phyloP scores from a whole-genome alignment of 2,797 vertebrate species.

The Acanthurus leucopareius region DNA sequence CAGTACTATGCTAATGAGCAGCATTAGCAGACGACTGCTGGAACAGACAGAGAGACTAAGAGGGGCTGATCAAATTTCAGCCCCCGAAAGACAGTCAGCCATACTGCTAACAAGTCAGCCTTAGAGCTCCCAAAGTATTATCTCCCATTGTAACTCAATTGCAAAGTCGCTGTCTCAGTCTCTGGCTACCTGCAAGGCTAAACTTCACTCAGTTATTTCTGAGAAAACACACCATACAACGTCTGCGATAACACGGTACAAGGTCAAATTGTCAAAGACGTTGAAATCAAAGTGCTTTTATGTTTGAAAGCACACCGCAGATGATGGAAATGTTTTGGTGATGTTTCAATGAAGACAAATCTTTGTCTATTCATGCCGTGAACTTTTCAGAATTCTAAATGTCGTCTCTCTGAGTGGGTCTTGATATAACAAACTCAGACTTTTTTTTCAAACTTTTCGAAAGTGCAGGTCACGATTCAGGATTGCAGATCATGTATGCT shows the following conservation, averaged over 20 bases:
- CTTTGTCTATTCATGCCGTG: conserved; percentile 23
- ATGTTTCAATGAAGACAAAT: conserved; percentile 20
- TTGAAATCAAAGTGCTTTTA: conserved; percentile 54
- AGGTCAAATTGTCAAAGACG: conserved; percentile 57
- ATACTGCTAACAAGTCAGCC: conserved; percentile 63
- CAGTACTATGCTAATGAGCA: conserved; percentile 69
- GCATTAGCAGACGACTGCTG: conserved; percentile 68
- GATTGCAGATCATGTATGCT: conserved; percentile 18
- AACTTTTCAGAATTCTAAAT: conserved; percentile 30
- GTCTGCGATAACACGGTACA: conserved; percentile 39
- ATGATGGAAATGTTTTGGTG: conserved; percentile 28
- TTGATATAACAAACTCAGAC: conserved; percentile 2
- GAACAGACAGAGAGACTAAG: conserved; percentile 61
- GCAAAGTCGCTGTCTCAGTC: conserved; percentile 46
- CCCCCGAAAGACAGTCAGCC: conserved; percentile 57
- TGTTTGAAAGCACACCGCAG: conserved; percentile 44
- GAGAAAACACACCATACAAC: conserved; percentile 45
- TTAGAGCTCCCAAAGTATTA: conserved; percentile 57
- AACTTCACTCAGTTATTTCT: conserved; percentile 48
- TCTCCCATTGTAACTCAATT: conserved; percentile 63
- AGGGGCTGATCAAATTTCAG: conserved; percentile 60
- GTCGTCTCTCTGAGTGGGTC: neutral
- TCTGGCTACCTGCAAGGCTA: conserved; percentile 65
- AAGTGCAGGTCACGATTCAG: neutral
- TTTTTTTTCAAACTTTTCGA: conserved; percentile 18